A percentile compares a stretch with the other conserved stretches of the same genome.
phyloP scores from a whole-genome alignment of 2,888 invertebrate species.

The Lepas anatifera region DNA sequence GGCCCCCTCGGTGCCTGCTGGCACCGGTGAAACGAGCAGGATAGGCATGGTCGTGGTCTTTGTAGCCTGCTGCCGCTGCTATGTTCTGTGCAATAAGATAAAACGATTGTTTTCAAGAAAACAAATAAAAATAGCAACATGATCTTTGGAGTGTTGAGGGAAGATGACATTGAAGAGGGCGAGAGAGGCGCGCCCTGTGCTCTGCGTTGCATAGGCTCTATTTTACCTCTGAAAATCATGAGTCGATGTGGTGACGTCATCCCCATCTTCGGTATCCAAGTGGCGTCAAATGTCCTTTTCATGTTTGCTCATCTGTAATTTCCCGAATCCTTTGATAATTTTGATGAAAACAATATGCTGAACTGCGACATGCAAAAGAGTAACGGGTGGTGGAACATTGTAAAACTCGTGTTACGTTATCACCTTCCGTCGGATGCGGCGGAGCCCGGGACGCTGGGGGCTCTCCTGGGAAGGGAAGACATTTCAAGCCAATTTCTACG shows the following conservation, averaged over 20 bases:
- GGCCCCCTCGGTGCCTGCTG: too few relatives aligned
- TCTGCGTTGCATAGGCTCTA: too few relatives aligned
- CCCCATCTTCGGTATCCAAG: too few relatives aligned
- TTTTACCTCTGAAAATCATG: too few relatives aligned
- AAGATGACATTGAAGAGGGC: too few relatives aligned
- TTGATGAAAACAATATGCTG: not conserved
- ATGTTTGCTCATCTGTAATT: not conserved
- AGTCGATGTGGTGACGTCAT: not conserved
- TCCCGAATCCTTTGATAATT: not conserved
- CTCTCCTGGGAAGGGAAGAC: not conserved
- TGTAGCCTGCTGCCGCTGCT: not conserved
- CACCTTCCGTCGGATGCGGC: not conserved
- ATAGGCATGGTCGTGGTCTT: too few relatives aligned
- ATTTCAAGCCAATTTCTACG: not conserved
- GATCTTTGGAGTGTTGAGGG: too few relatives aligned
- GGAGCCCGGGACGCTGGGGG: not conserved
- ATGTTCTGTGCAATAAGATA: not conserved
- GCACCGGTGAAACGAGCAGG: too few relatives aligned
- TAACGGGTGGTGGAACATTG: not conserved
- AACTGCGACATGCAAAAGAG: not conserved
- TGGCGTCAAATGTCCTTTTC: not conserved
- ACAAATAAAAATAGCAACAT: not conserved
- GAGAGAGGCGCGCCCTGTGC: too few relatives aligned
- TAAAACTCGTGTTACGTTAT: too few relatives aligned
- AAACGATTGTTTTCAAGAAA: not conserved